These are phyloP conservation scores for Peromyscus eremicus DNA, from an alignment of 2,797 vertebrate species.

Conservation along the genomic window DNA sequence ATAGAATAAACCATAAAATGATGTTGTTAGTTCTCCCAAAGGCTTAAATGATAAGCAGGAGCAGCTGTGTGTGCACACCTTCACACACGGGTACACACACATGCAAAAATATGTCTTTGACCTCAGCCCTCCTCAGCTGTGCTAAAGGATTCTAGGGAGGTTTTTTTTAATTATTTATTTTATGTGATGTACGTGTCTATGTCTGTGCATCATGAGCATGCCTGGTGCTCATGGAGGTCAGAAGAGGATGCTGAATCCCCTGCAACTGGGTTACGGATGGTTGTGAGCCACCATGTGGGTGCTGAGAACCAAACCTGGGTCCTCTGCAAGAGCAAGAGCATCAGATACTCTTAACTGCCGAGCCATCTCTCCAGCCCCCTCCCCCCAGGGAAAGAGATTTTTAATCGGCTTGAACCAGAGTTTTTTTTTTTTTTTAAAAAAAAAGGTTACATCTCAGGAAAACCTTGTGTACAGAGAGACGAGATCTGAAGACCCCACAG, in stretches of 20 bases:
- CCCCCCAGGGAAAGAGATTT: neutral
- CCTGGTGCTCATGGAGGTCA: neutral
- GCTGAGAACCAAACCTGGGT: neutral
- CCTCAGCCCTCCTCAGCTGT: neutral
- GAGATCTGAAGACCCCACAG: neutral
- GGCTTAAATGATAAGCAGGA: neutral
- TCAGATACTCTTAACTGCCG: neutral
- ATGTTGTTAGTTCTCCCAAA: neutral
- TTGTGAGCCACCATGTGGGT: neutral
- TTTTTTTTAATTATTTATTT: neutral
- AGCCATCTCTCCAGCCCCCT: neutral
- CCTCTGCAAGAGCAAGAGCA: neutral
- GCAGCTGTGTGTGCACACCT: neutral
- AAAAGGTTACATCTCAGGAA: neutral
- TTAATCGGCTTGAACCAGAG: neutral
- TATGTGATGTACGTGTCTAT: neutral
- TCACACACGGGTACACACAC: too few species aligned
- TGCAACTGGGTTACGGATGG: neutral
- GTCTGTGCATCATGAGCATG: neutral
- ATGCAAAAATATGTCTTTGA: neutral
- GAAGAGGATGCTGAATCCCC: neutral
- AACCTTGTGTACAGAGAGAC: neutral
- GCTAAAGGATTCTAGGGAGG: neutral
- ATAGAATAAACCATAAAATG: neutral
- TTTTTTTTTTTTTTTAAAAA: conserved; percentile 2